A percentile compares a stretch with the other conserved stretches of the same genome.
These are phyloP conservation scores for Sphecodes monilicornis DNA, from an alignment of 2,888 invertebrate species.

Conservation along the genomic window DNA sequence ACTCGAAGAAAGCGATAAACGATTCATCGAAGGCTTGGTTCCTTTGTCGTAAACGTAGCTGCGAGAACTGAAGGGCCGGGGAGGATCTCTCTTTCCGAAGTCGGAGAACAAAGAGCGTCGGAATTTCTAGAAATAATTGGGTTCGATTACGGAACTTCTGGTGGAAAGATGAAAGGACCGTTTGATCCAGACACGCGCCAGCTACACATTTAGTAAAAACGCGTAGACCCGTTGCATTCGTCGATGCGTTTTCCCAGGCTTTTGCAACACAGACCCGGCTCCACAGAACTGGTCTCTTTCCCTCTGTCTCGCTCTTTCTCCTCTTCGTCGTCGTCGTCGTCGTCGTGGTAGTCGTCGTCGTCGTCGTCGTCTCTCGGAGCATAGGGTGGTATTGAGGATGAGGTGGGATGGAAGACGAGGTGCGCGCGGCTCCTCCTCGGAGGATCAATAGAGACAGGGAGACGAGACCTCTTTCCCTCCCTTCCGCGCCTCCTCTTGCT, in stretches of 20 bases:
- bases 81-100: not conserved
- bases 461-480: slow-evolving; percentile 83
- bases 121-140: slow-evolving; percentile 43
- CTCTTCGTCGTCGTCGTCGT: slow-evolving; percentile 46
- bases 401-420: slow-evolving; percentile 80
- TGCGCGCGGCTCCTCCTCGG: slow-evolving; percentile 84
- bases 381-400: slow-evolving; percentile 77
- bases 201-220: slow-evolving; percentile 44
- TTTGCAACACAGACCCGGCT: slow-evolving; percentile 45
- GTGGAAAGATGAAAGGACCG: slow-evolving; percentile 45
- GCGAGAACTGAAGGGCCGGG: not conserved
- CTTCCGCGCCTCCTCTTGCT: slow-evolving; percentile 53
- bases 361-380: slow-evolving; percentile 62
- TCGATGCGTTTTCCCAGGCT: slow-evolving; percentile 59
- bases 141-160: slow-evolving; percentile 44
- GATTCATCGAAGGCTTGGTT: not conserved
- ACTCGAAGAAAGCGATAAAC: not conserved
- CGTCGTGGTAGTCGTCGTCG: slow-evolving; percentile 37
- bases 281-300: slow-evolving; percentile 63
- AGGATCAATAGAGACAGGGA: slow-evolving; percentile 85
- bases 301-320: slow-evolving; percentile 38
- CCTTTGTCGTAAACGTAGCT: not conserved
- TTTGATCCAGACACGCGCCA: slow-evolving; percentile 51
- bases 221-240: slow-evolving; percentile 47
- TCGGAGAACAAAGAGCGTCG: not conserved